Percentiles rank a stretch among this genome's conserved stretches.
phyloP scores from a whole-genome alignment of 2,113 vertebrate species.

The Pelvicachromis taeniatus region DNA sequence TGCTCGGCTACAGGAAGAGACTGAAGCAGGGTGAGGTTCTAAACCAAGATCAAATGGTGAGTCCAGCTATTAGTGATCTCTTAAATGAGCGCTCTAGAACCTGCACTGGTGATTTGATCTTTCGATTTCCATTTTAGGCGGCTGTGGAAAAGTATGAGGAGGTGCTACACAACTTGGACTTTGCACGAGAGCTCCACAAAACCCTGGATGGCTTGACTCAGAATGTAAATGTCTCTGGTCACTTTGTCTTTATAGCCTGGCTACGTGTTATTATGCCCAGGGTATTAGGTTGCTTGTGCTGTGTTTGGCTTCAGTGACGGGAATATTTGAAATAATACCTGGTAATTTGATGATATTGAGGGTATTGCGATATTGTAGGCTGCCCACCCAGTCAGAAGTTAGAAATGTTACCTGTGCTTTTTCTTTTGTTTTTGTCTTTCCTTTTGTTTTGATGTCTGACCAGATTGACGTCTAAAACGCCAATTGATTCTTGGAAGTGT shows the following conservation, averaged over 20 bases:
- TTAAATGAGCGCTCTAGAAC: neutral
- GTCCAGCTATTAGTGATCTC: neutral
- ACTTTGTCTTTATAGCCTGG: neutral
- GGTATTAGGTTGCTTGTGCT: neutral
- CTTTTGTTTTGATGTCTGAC: neutral
- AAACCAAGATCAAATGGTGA: constrained; percentile 84
- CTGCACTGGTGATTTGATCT: neutral
- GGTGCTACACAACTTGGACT: constrained; percentile 88
- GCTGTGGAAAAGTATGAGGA: constrained; percentile 91
- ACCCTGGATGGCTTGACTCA: constrained; percentile 85
- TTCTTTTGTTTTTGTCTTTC: neutral
- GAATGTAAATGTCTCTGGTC: constrained; percentile 75
- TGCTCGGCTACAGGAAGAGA: constrained; percentile 82
- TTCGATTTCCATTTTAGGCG: constrained; percentile 63
- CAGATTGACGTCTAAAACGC: neutral
- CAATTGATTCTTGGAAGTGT: neutral
- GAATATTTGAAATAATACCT: neutral
- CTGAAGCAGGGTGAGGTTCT: constrained; percentile 75
- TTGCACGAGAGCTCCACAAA: constrained; percentile 92
- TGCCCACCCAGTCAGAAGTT: neutral
- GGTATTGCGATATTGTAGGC: too few relatives aligned
- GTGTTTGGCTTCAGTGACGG: rapidly evolving
- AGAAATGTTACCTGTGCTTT: neutral
- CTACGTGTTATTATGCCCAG: rapidly evolving
- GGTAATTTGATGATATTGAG: rapidly evolving